Conservation (phyloP, 2,797 vertebrate genomes). For the Phoxinus dragarum region DNA sequence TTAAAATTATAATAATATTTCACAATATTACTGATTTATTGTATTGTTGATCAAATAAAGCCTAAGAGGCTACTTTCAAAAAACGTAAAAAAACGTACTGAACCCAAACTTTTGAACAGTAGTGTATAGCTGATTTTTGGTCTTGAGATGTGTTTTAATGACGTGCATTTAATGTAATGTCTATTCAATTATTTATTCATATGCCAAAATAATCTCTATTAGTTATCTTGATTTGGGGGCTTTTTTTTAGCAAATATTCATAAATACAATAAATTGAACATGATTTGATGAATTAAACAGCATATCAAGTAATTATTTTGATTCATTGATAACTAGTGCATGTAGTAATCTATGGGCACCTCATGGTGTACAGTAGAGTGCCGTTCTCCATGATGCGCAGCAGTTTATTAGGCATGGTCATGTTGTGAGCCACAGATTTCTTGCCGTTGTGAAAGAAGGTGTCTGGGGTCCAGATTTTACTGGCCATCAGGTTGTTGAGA, state of each 20-base stretch:
- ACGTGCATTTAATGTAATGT: not conserved
- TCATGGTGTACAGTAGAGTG: slow-evolving; percentile 78
- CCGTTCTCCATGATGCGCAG: slow-evolving; percentile 86
- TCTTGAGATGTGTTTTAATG: not conserved
- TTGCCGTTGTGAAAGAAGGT: slow-evolving; percentile 97
- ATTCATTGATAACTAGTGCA: not conserved
- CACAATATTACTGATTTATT: not conserved
- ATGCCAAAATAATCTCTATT: not conserved
- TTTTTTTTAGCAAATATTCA: not conserved
- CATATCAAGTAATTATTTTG: not conserved
- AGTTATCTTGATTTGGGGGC: not conserved
- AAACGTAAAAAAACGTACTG: not conserved
- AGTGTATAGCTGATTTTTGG: not conserved
- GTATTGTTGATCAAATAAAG: not conserved
- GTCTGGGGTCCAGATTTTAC: slow-evolving; percentile 95
- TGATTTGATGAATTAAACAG: not conserved
- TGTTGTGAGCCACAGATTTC: slow-evolving; percentile 96
- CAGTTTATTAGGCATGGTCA: slow-evolving; percentile 97
- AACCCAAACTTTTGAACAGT: not conserved
- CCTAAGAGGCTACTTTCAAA: not conserved
- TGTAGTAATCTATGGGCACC: slow-evolving; percentile 54
- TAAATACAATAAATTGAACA: not conserved
- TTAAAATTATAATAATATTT: not conserved
- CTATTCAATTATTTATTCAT: not conserved
- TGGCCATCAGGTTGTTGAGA: slow-evolving; percentile 95